Evolutionary conservation across 2,113 vertebrate species (phyloP).

Genomic region (Boleophthalmus pectinirostris): DNA sequence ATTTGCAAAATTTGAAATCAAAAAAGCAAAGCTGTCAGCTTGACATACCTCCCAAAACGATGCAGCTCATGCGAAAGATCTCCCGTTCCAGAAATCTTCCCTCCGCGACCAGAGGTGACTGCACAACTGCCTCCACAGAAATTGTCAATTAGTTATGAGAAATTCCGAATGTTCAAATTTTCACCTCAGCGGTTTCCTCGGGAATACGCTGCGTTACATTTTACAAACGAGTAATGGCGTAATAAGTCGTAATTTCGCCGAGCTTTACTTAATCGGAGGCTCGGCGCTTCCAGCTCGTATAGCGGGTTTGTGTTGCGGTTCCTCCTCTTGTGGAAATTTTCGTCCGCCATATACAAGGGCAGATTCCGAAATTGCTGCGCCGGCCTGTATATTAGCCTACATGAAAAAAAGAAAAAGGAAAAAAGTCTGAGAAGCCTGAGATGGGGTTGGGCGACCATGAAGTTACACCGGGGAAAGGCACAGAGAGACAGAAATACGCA

Average conservation of each 20-base stretch:
- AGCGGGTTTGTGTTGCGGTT: slow-evolving; percentile 60
- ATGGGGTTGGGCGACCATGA: slow-evolving; percentile 57
- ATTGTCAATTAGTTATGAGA: slow-evolving; percentile 72
- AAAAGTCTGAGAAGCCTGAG: slow-evolving; percentile 62
- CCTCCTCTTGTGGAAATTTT: slow-evolving; percentile 66
- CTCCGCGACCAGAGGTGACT: slow-evolving; percentile 66
- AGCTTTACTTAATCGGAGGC: slow-evolving; percentile 43
- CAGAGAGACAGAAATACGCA: slow-evolving; percentile 26
- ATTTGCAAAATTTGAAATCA: slow-evolving; percentile 59
- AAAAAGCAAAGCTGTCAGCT: slow-evolving; percentile 37
- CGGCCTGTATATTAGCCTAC: slow-evolving; percentile 67
- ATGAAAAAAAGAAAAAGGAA: slow-evolving; percentile 48
- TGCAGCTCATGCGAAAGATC: slow-evolving; percentile 74
- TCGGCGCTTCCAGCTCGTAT: slow-evolving; percentile 41
- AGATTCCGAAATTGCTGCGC: slow-evolving; percentile 76
- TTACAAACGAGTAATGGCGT: slow-evolving; percentile 60
- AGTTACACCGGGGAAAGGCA: slow-evolving; percentile 37
- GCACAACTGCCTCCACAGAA: slow-evolving; percentile 68
- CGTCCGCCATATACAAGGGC: slow-evolving; percentile 79
- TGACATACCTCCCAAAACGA: slow-evolving; percentile 76
- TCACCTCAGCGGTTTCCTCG: slow-evolving; percentile 28
- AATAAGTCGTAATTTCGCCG: slow-evolving; percentile 43
- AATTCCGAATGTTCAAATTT: slow-evolving; percentile 62
- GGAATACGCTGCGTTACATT: slow-evolving; percentile 65
- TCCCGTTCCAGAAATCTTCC: slow-evolving; percentile 64